Conservation (phyloP, 2,113 vertebrate species). For the Phalacrocorax carbo region DNA sequence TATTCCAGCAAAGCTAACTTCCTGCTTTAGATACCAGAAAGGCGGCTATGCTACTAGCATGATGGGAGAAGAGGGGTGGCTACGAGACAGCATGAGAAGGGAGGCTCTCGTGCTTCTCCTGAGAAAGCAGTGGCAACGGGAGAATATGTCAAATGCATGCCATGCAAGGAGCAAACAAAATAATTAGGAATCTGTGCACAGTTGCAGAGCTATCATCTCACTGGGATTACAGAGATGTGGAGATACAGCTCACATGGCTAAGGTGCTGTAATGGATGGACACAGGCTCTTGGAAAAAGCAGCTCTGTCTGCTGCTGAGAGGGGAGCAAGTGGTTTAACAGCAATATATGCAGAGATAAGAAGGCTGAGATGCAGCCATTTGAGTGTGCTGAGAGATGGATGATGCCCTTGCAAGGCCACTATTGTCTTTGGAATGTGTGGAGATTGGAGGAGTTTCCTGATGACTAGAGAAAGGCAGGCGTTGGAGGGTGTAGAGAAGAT, state of each 20-base stretch:
- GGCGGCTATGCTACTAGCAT: too few species aligned
- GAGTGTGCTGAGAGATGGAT: not conserved
- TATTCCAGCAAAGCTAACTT: not conserved
- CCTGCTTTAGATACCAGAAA: not conserved
- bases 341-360: not conserved
- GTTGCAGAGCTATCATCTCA: not conserved
- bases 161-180: not conserved
- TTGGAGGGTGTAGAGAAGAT: not conserved
- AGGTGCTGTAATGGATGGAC: not conserved
- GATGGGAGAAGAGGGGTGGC: not conserved
- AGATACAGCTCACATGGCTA: accelerated
- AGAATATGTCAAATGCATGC: not conserved
- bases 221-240: too few species aligned
- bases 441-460: not conserved
- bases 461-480: not conserved
- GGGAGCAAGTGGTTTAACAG: not conserved
- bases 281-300: not conserved
- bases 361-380: not conserved
- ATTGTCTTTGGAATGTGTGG: not conserved
- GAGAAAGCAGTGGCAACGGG: not conserved
- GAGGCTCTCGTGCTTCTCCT: not conserved
- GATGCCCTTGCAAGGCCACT: not conserved
- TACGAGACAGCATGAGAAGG: not conserved
- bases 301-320: not conserved
- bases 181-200: not conserved